A percentile compares a stretch with the other conserved stretches of the same genome.
These are phyloP conservation scores for Morelia viridis DNA, from an alignment of 2,797 vertebrate species.

Conservation along the genomic window DNA sequence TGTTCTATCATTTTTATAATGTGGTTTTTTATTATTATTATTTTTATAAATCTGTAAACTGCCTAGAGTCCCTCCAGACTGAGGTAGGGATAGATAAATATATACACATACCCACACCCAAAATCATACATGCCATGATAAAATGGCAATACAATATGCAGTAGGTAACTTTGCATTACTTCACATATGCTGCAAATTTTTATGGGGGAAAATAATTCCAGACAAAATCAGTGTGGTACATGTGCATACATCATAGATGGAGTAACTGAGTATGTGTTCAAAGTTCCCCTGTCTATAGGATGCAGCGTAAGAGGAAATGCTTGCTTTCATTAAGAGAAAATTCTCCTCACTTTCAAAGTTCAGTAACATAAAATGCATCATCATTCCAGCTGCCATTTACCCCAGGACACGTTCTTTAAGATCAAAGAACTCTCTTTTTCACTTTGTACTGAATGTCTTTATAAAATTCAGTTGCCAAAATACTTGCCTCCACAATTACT, in stretches of 20 bases:
- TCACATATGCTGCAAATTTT: neutral
- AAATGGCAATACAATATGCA: neutral
- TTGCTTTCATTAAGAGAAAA: neutral
- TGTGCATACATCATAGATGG: neutral
- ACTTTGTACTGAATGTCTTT: slow-evolving; percentile 40
- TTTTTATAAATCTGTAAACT: neutral
- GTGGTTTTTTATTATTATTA: neutral
- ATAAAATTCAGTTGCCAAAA: slow-evolving; percentile 32
- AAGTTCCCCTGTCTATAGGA: neutral
- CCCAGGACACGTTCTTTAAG: slow-evolving; percentile 21
- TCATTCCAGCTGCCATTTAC: neutral
- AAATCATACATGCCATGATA: neutral
- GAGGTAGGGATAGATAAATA: neutral
- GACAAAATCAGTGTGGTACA: neutral
- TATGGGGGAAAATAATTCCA: neutral
- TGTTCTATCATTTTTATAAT: neutral
- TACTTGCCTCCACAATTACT: slow-evolving; percentile 40
- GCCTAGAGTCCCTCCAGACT: neutral
- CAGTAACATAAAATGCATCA: slow-evolving; percentile 13
- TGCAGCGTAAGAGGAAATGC: neutral
- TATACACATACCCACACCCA: neutral
- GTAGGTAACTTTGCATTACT: neutral
- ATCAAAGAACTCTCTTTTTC: slow-evolving; percentile 38
- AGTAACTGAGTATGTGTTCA: neutral
- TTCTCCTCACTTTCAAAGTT: slow-evolving; percentile 5